These are phyloP conservation scores for Formicarius rufipectus DNA, from an alignment of 2,113 vertebrate species.

Conservation along the genomic window DNA sequence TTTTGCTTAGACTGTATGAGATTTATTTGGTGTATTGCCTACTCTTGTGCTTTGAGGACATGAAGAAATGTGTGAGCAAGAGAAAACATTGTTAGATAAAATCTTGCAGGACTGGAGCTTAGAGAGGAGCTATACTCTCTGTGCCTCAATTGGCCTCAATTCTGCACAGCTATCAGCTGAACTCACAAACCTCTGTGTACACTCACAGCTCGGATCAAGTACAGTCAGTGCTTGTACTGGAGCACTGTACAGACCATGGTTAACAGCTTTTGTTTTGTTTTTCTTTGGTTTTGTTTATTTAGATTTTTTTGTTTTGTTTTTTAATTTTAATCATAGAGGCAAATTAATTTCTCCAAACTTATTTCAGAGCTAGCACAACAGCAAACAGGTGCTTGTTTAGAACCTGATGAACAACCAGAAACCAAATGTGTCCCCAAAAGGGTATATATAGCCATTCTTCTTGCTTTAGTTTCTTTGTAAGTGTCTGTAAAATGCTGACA, in stretches of 20 bases:
- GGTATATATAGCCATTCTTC: background rate
- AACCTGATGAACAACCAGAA: background rate
- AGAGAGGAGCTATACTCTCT: background rate
- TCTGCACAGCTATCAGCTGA: background rate
- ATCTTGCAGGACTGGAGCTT: background rate
- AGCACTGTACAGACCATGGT: background rate
- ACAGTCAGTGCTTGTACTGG: background rate
- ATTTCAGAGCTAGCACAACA: background rate
- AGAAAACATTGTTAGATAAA: background rate
- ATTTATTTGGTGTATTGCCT: background rate
- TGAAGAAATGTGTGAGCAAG: background rate
- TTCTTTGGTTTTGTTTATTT: background rate
- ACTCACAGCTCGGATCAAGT: fast-evolving
- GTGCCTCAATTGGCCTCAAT: background rate
- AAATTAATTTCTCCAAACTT: background rate
- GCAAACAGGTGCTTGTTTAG: background rate
- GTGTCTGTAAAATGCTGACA: background rate
- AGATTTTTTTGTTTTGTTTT: background rate
- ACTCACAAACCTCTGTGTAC: background rate
- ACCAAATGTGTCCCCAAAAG: background rate
- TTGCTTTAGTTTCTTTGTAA: background rate
- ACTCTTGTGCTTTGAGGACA: background rate
- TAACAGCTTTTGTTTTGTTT: background rate
- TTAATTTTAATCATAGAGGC: background rate
- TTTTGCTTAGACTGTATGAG: background rate